These are phyloP conservation scores for Perodicticus potto DNA, from an alignment of 2,797 vertebrate species.

Conservation along the genomic window DNA sequence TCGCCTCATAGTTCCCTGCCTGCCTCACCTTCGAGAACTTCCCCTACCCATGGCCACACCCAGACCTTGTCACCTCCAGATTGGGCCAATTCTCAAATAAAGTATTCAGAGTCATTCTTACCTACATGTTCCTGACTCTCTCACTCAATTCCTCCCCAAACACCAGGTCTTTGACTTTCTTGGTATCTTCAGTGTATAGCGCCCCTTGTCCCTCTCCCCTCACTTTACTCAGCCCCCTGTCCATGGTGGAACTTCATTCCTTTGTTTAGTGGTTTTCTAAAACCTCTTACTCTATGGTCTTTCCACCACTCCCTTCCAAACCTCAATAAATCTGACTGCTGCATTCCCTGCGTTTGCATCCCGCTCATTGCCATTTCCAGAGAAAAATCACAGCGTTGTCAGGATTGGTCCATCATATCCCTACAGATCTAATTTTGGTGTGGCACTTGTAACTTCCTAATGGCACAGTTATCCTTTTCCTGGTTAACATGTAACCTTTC, in stretches of 20 bases:
- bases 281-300: not conserved
- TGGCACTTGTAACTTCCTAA: not conserved
- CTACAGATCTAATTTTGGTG: not conserved
- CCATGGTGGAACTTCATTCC: not conserved
- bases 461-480: not conserved
- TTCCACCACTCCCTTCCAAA: not conserved
- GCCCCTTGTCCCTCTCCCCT: not conserved
- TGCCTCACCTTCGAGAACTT: constrained; percentile 20
- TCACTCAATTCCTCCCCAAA: not conserved
- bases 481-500: not conserved
- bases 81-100: not conserved
- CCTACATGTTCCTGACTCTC: not conserved
- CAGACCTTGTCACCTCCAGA: not conserved
- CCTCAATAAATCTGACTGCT: not conserved
- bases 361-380: not conserved
- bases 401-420: not conserved
- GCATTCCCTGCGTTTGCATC: not conserved
- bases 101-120: not conserved
- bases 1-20: not conserved
- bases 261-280: constrained; percentile 9
- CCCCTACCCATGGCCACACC: not conserved
- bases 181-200: not conserved
- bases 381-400: not conserved
- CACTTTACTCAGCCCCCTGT: not conserved
- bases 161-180: not conserved